Percentiles rank a stretch among this genome's conserved stretches.
phyloP scores from a whole-genome alignment of 30 jellyfish, hydroid and myxozoan genomes.

The Aurelia aurita complex sp. Pacific region DNA sequence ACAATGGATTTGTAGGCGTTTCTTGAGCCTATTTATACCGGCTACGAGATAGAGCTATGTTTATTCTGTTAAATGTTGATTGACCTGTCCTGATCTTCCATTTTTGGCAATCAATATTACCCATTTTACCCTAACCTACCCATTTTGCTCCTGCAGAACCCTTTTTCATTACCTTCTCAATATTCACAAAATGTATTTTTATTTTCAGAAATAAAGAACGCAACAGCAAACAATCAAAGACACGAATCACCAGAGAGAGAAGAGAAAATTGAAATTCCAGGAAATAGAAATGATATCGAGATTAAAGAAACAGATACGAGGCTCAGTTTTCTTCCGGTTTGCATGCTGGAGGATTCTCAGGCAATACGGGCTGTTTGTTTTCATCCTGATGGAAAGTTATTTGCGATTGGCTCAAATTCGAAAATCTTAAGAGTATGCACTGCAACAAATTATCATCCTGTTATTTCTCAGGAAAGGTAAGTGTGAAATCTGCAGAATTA shows the following conservation, averaged over 20 bases:
- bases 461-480: conserved; percentile 10
- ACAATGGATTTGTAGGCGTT: too few relatives aligned
- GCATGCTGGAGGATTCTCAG: conserved; percentile 82
- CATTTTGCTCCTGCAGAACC: too few relatives aligned
- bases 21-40: too few relatives aligned
- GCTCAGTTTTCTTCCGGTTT: conserved; percentile 62
- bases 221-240: conserved; percentile 42
- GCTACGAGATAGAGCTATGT: too few relatives aligned
- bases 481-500: neutral
- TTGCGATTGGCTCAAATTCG: conserved; percentile 91
- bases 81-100: too few relatives aligned
- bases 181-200: neutral
- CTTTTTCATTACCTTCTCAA: too few relatives aligned
- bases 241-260: conserved; percentile 28
- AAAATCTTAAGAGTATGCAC: conserved; percentile 81
- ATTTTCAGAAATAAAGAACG: conserved; percentile 55
- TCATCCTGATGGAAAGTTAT: conserved; percentile 85
- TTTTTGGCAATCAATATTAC: too few relatives aligned
- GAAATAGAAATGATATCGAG: neutral
- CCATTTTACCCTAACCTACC: too few relatives aligned
- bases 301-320: conserved; percentile 14
- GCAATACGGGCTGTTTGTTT: conserved; percentile 91
- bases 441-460: conserved; percentile 21
- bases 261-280: conserved; percentile 18
- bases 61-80: too few relatives aligned